A percentile compares a stretch with the other conserved stretches of the same genome.
These are phyloP conservation scores for Dipodomys stephensi DNA, from an alignment of 2,113 vertebrate genomes.

Conservation along the genomic window DNA sequence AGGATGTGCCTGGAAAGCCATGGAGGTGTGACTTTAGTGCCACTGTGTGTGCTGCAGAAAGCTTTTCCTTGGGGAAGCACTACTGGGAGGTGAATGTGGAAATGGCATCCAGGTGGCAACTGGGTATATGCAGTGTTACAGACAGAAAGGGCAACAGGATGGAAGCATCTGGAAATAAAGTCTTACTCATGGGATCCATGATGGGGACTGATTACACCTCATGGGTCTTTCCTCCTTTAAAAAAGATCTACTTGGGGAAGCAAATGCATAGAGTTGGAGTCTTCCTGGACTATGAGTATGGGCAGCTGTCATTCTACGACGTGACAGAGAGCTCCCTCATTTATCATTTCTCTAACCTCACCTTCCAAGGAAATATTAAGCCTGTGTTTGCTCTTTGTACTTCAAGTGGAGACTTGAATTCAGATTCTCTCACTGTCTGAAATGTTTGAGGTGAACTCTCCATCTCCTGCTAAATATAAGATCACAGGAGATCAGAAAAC, in stretches of 20 bases:
- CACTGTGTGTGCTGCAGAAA: constrained; percentile 32
- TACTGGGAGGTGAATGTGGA: constrained; percentile 80
- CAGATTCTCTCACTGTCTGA: constrained; percentile 55
- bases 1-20: not conserved
- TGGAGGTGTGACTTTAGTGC: constrained; percentile 45
- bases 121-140: constrained; percentile 85
- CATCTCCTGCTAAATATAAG: not conserved
- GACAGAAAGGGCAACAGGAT: constrained; percentile 61
- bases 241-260: not conserved
- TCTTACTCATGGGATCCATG: constrained; percentile 80
- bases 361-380: constrained; percentile 52
- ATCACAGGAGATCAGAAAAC: not conserved
- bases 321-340: constrained; percentile 41
- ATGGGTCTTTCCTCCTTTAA: constrained; percentile 71
- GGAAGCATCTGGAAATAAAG: constrained; percentile 70
- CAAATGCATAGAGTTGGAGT: constrained; percentile 51
- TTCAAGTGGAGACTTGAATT: not conserved
- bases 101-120: constrained; percentile 79
- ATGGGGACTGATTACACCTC: constrained; percentile 35
- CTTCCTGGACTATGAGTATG: constrained; percentile 59
- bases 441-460: not conserved
- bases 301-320: constrained; percentile 69
- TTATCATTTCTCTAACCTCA: constrained; percentile 55
- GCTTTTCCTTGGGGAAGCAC: constrained; percentile 73
- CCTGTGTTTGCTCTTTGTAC: constrained; percentile 71